Conservation (phyloP, 2,797 vertebrate species). For the Synanceia verrucosa region DNA sequence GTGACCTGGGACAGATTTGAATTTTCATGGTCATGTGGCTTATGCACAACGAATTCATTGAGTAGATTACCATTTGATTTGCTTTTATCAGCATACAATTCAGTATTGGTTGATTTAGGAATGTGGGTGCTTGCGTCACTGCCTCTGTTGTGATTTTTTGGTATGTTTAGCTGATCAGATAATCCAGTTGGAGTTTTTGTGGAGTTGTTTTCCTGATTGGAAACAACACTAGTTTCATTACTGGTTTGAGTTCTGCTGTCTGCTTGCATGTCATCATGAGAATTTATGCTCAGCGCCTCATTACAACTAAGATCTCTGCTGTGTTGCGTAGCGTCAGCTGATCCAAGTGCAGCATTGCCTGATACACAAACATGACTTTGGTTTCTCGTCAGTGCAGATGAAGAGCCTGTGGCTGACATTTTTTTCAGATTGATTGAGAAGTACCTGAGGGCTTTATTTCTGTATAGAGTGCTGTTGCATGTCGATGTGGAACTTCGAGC, state of each 20-base stretch:
- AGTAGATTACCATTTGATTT: conserved; percentile 51
- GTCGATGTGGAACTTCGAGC: conserved; percentile 12
- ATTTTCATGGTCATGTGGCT: conserved; percentile 41
- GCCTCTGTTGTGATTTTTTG: conserved; percentile 21
- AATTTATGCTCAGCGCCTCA: background rate
- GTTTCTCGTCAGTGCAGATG: conserved; percentile 28
- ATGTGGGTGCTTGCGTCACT: background rate
- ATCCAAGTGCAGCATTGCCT: conserved; percentile 35
- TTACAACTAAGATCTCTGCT: background rate
- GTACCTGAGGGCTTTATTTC: conserved; percentile 43
- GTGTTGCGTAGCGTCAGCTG: conserved; percentile 17
- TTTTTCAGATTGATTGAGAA: conserved; percentile 34
- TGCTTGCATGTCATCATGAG: background rate
- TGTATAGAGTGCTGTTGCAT: background rate
- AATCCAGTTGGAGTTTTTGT: background rate
- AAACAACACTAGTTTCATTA: conserved; percentile 26
- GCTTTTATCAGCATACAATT: conserved; percentile 21
- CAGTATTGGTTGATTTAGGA: conserved; percentile 8
- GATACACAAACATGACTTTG: conserved; percentile 29
- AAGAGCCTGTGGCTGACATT: conserved; percentile 4
- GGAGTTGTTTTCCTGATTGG: conserved; percentile 29
- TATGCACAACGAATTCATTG: conserved; percentile 39
- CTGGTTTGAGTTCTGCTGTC: conserved; percentile 11
- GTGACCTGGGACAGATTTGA: conserved; percentile 58
- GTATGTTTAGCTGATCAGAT: conserved; percentile 22